Base-by-base conservation (phyloP, 1,140 invertebrate genomes). In the Yoshiicerus persimilis region DNA sequence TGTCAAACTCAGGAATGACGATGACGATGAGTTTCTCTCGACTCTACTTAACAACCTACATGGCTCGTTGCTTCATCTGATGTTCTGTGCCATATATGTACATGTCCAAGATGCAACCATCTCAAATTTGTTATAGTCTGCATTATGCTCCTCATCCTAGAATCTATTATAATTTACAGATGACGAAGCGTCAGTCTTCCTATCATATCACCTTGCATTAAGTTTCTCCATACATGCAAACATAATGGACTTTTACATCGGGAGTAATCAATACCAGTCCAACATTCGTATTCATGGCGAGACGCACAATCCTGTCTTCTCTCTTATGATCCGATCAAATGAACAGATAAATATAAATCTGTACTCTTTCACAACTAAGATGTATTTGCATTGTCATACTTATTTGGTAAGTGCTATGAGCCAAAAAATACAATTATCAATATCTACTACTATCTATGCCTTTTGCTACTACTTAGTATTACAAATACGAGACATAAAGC, bases 221-320 rank as follows among this genome's bases (percentile, higher is more conserved):
- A 36, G 16, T 80, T 4, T 16, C 47, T n/a, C 4, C 47, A 56
- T 56, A 56, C 20, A 56, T 16, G n/a, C 13, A 80, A 38, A 80
- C 75, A 80, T 80, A 80, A 80, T 80, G 75, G 75, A 80, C 32
- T 80, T 77, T 80, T 80, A 80, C 75, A 23, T 80, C 32, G 34
- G 1, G 13, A 80, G 75, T 80, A 80, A 80, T 80, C 75, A 80
- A 80, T 80, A 80, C 75, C 75, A 77, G 27, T 36, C 70, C 70
- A 77, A 34, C 70, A 36, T 34, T 80, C 32, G 75, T 38, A 80
- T 80, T 80, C 20, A 32, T 36, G 32, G n/a, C 20, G 27, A 80
- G 75, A 80, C 75, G n/a, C 30, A 36, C 1, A 9, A 34, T 80
- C 75, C 32, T 80, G 75, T 80, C 75, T 80, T 36, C 27, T n/a